A percentile compares a stretch with the other conserved stretches of the same genome.
phyloP scores from a whole-genome alignment of 2,113 vertebrate genomes.

The Phocoena sinus region DNA sequence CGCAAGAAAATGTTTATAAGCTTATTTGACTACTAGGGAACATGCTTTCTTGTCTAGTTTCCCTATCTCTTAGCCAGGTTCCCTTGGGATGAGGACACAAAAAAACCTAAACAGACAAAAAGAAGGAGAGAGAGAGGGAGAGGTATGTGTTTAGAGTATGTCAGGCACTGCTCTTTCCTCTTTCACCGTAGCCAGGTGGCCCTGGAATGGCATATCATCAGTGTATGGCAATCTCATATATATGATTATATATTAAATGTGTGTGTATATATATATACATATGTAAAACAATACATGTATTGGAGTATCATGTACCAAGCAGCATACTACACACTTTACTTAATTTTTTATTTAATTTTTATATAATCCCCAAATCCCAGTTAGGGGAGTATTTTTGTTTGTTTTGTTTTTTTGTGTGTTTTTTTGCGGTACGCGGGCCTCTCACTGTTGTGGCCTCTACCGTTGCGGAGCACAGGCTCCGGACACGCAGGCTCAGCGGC shows the following conservation, averaged over 20 bases:
- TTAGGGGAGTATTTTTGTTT: not conserved
- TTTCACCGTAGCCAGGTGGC: not conserved
- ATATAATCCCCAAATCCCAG: not conserved
- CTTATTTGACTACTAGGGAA: not conserved
- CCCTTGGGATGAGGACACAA: not conserved
- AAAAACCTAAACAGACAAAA: not conserved
- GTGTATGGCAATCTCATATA: not conserved
- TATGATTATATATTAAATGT: not conserved
- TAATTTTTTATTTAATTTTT: not conserved
- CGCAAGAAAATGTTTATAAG: not conserved
- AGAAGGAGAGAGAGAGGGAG: not conserved
- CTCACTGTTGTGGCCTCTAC: too few relatives aligned
- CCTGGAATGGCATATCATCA: not conserved
- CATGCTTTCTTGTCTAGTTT: not conserved
- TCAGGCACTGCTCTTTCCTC: not conserved
- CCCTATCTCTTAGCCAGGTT: not conserved
- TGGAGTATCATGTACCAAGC: not conserved
- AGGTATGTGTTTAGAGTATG: not conserved
- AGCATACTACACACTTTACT: not conserved
- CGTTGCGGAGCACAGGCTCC: too few relatives aligned
- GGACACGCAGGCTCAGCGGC: too few relatives aligned
- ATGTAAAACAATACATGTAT: not conserved
- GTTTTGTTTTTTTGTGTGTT: too few relatives aligned
- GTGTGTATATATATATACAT: accelerated
- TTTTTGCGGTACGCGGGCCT: too few relatives aligned